Percentiles rank a stretch among this genome's conserved stretches.
Evolutionary conservation across 1,140 invertebrate species (phyloP).

Genomic region (Chrysomallon squamiferum): DNA sequence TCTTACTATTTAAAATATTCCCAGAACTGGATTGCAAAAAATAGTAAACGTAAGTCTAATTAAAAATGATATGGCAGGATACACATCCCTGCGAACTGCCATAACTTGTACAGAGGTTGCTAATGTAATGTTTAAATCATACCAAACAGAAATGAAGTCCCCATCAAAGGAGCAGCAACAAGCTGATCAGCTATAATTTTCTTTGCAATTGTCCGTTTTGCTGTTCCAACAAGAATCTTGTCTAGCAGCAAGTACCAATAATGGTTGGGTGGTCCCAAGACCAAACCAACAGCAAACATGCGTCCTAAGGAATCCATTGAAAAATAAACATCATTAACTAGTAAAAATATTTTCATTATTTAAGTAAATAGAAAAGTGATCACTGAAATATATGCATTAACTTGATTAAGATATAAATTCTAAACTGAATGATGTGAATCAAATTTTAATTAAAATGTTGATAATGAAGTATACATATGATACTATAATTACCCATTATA

Average conservation of each 20-base stretch:
- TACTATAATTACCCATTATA: too few relatives aligned
- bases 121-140: too few relatives aligned
- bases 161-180: slow-evolving; percentile 84
- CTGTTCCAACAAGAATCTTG: slow-evolving; percentile 73
- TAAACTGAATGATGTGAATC: not conserved
- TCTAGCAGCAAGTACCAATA: slow-evolving; percentile 70
- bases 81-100: too few relatives aligned
- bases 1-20: too few relatives aligned
- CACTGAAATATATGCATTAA: not conserved
- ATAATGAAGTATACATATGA: too few relatives aligned
- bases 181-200: slow-evolving; percentile 90
- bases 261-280: slow-evolving; percentile 49
- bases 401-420: not conserved
- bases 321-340: not conserved
- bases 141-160: slow-evolving; percentile 81
- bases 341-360: not conserved
- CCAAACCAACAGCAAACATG: slow-evolving; percentile 48
- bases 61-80: too few relatives aligned
- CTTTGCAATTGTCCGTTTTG: slow-evolving; percentile 75
- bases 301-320: slow-evolving; percentile 35
- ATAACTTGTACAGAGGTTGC: too few relatives aligned
- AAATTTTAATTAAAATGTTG: too few relatives aligned
- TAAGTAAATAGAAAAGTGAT: too few relatives aligned
- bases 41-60: too few relatives aligned
- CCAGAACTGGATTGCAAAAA: too few relatives aligned